Evolutionary conservation across 2,888 invertebrate species (phyloP).

Genomic region (Diarsia dahlii): DNA sequence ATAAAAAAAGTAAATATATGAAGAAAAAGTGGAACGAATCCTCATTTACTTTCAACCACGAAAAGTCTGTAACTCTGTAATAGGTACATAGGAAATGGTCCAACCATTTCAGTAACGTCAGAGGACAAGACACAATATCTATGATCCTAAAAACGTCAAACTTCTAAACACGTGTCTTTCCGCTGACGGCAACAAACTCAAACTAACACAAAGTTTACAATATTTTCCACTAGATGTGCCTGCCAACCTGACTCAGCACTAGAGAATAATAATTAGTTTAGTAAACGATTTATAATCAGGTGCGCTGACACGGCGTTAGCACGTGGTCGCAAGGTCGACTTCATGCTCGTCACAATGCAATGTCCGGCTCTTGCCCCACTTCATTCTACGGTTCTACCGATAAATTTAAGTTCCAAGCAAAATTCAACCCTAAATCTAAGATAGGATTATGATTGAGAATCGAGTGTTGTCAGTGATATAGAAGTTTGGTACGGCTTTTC

Average conservation of each 20-base stretch:
- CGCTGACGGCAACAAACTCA: neutral
- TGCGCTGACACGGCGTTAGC: slow-evolving; percentile 73
- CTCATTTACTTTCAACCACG: neutral
- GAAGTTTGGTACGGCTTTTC: slow-evolving; percentile 47
- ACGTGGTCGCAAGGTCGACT: slow-evolving; percentile 83
- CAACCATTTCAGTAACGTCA: neutral
- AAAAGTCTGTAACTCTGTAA: neutral
- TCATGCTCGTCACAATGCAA: slow-evolving; percentile 60
- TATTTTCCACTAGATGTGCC: slow-evolving; percentile 26
- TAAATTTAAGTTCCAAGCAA: slow-evolving; percentile 32
- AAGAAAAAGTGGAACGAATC: no score
- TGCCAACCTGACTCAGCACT: slow-evolving; percentile 32
- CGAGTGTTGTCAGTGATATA: slow-evolving; percentile 10
- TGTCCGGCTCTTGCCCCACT: slow-evolving; percentile 68
- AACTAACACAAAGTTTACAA: slow-evolving; percentile 7
- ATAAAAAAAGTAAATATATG: no score
- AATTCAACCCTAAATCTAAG: slow-evolving; percentile 45
- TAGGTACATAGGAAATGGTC: neutral
- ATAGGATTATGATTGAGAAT: slow-evolving; percentile 29
- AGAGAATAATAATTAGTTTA: slow-evolving; percentile 32
- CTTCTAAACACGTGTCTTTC: neutral
- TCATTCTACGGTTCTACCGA: slow-evolving; percentile 57
- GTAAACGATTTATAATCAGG: slow-evolving; percentile 48
- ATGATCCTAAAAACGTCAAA: slow-evolving; percentile 7
- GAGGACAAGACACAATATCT: neutral